These are phyloP conservation scores for Coregonus ussuriensis DNA, from an alignment of 2,797 vertebrate species.

Conservation along the genomic window DNA sequence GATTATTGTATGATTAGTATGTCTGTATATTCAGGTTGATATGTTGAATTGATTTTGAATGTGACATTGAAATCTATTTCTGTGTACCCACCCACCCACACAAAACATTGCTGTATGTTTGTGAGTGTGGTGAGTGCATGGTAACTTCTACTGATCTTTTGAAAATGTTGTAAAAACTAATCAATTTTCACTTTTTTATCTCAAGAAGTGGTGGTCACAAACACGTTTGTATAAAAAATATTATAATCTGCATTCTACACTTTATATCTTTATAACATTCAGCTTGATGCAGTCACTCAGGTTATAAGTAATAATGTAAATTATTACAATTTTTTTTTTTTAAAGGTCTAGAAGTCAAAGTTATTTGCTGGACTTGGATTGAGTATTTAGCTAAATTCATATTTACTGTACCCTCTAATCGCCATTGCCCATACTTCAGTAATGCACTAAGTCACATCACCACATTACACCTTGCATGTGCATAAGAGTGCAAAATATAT, in stretches of 20 bases:
- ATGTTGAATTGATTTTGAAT: background rate
- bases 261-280: background rate
- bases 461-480: conserved; percentile 16
- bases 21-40: background rate
- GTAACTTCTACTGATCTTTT: no score
- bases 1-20: background rate
- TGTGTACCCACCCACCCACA: no score
- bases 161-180: no score
- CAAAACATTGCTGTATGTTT: background rate
- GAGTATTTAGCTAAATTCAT: background rate
- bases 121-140: background rate
- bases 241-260: background rate
- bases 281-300: background rate
- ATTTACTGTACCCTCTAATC: conserved; percentile 24
- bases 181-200: no score
- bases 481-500: background rate
- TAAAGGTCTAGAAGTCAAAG: background rate
- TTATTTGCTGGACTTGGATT: background rate
- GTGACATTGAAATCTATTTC: background rate
- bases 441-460: conserved; percentile 33
- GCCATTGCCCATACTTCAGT: conserved; percentile 31
- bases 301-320: background rate
- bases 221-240: no score
- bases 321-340: background rate
- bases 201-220: no score